Evolutionary conservation across 2,888 invertebrate genomes (phyloP), one percentile per base, ranked within the genome.

Genomic region (Cylindroiulus punctatus): DNA sequence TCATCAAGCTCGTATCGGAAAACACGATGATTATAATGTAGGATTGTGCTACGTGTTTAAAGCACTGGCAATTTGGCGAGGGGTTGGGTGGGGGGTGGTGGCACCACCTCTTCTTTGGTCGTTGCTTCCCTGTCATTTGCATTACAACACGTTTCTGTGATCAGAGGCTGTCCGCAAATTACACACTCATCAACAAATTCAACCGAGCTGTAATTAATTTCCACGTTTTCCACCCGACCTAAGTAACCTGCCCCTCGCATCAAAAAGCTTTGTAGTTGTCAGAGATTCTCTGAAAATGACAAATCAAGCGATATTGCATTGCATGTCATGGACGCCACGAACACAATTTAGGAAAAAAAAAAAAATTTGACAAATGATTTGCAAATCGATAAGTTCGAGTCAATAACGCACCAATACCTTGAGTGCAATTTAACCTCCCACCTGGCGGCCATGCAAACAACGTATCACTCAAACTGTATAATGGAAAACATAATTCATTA

Each of bases 111-210:
- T 5, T 5, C 57, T 22, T 47, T 17, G 47, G 17, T 17, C 47
- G 47, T 47, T 47, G 19, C 47, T 17, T 47, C 47, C 47, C 47
- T 47, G n/a, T 57, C 57, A 57, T 57, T 57, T 57, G 57, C 57
- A 57, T 57, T n/a, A 57, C 57, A n/a, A 0, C 47, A 47, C 47
- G 47, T 17, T 47, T 47, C 47, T 47, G 47, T 47, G 47, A 57
- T 57, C 57, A 57, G 57, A 57, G 57, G 57, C 57, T 57, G 57
- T 57, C 57, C 57, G 57, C 57, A 57, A 57, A 57, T 57, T 57
- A 57, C 22, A 10, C 57, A 57, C 57, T 57, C 57, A 57, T 57
- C 57, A 57, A 57, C 3, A 4, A 40, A 7, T 40, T 40, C 40
- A 8, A 40, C 40, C 8, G 40, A 40, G 8, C 8, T 40, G 40